Base-by-base conservation (phyloP, 2,113 vertebrate genomes). In the Hoplias malabaricus region DNA sequence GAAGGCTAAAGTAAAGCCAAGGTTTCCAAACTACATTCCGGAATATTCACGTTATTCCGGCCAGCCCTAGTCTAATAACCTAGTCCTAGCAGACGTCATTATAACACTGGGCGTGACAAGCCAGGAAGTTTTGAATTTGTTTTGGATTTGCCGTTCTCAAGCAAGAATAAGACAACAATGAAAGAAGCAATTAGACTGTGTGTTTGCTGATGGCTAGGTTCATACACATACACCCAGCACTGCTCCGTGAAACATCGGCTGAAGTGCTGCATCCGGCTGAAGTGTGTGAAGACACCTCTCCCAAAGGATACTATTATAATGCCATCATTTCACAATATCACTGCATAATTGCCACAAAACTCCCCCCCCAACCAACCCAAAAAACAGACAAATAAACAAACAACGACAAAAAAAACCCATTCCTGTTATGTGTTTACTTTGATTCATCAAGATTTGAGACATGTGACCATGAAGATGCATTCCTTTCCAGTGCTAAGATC, bases 161-260 rank as follows among this genome's bases (percentile, higher is more conserved):
- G 16, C 9, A 33, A 43, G 12, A 56, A 42, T 1, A 12, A 12
- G 2, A 21, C 12, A 19, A 59, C 9, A 31, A 59, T 31, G 25
- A 43, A 73, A 27, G 42, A 48, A 62, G n/a, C 29, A 12, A 61
- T 29, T 21, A 33, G 5, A 38, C 57, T 34, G 50, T 5, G 19
- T 56, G 73, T 69, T 69, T 77, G 74, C 74, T 12, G 19, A 33
- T 68, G 74, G 36, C 74, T 23, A 42, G 48, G 48, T 56, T 2
- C 33, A 38, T 31, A 68, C 10, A 31, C 19, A 50, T 21, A 50
- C 21, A 53, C 38, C 19, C 80, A 48, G 27, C 16, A 33, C 36
- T 21, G 8, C 25, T 23, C 27, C 25, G 12, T 21, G 10, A 43
- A 10, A 3, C 43, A 63, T 21, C 61, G 3, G 19, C 13, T 33